A percentile compares a stretch with the other conserved stretches of the same genome.
phyloP scores from a whole-genome alignment of 2,113 vertebrate genomes.

The Thamnaconus septentrionalis region DNA sequence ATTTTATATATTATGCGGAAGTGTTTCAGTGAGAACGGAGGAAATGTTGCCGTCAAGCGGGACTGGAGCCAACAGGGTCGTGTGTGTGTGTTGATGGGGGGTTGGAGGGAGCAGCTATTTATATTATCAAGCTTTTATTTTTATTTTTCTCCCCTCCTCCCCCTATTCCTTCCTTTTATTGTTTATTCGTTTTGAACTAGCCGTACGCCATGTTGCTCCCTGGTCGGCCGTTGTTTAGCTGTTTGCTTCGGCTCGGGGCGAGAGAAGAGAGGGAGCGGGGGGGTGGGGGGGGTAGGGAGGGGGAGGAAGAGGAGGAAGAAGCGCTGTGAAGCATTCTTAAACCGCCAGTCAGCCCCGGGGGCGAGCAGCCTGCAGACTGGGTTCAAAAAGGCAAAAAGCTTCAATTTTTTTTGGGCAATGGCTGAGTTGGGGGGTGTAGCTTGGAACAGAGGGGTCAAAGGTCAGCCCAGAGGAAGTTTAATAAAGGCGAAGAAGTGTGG shows the following conservation, averaged over 20 bases:
- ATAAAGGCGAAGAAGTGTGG: constrained; percentile 54
- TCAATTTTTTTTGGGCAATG: neutral
- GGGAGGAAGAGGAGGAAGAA: constrained; percentile 1
- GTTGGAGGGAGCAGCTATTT: no score
- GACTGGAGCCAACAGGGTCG: no score
- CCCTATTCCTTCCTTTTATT: constrained; percentile 16
- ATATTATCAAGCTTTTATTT: neutral
- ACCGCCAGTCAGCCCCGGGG: constrained; percentile 34
- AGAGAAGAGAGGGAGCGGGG: neutral
- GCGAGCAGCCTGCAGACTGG: constrained; percentile 20
- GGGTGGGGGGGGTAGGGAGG: no score
- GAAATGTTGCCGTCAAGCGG: no score
- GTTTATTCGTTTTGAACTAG: constrained; percentile 36
- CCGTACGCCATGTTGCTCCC: constrained; percentile 28
- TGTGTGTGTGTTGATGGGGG: no score
- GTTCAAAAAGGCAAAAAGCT: constrained; percentile 49
- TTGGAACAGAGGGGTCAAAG: constrained; percentile 46
- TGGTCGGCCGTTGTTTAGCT: constrained; percentile 23
- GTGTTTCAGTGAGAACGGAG: no score
- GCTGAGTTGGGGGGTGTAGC: constrained; percentile 25
- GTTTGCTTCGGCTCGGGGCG: constrained; percentile 24
- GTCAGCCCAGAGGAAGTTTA: constrained; percentile 65
- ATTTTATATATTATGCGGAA: no score
- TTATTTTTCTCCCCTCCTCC: neutral
- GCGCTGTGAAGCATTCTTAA: constrained; percentile 36